Evolutionary conservation across 2,888 invertebrate genomes (phyloP).

Genomic region (Xestia ashworthii): DNA sequence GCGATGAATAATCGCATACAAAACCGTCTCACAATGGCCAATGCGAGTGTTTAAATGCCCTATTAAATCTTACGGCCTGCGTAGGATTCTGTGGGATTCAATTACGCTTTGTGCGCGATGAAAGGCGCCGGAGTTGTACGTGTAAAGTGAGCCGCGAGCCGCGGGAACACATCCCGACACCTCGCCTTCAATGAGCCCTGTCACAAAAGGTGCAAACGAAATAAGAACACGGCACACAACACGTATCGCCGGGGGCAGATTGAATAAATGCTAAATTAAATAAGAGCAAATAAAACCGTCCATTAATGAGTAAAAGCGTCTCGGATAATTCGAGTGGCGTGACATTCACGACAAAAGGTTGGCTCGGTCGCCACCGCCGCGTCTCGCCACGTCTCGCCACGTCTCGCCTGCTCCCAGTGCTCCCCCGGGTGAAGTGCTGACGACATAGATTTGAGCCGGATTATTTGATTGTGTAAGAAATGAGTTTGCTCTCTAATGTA

Average conservation of each 20-base stretch:
- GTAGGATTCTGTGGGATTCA: conserved; percentile 90
- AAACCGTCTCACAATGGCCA: conserved; percentile 89
- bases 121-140: conserved; percentile 88
- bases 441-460: conserved; percentile 73
- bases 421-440: conserved; percentile 72
- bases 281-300: conserved; percentile 89
- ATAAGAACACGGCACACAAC: conserved; percentile 83
- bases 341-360: conserved; percentile 83
- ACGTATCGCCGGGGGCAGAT: conserved; percentile 87
- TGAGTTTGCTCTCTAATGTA: conserved; percentile 69
- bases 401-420: conserved; percentile 62
- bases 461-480: conserved; percentile 80
- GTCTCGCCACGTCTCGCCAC: conserved; percentile 12
- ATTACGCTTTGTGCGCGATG: conserved; percentile 90
- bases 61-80: conserved; percentile 90
- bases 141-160: conserved; percentile 88
- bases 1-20: conserved; percentile 89
- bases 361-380: conserved; percentile 68
- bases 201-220: conserved; percentile 90
- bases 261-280: conserved; percentile 91
- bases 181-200: conserved; percentile 89
- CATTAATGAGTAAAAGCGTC: conserved; percentile 87
- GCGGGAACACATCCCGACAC: conserved; percentile 89
- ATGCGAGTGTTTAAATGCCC: conserved; percentile 91
- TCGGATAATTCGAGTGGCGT: conserved; percentile 84